These are phyloP conservation scores for Actinia tenebrosa DNA, from an alignment of 64 coral and sea anemone genomes.

Conservation along the genomic window DNA sequence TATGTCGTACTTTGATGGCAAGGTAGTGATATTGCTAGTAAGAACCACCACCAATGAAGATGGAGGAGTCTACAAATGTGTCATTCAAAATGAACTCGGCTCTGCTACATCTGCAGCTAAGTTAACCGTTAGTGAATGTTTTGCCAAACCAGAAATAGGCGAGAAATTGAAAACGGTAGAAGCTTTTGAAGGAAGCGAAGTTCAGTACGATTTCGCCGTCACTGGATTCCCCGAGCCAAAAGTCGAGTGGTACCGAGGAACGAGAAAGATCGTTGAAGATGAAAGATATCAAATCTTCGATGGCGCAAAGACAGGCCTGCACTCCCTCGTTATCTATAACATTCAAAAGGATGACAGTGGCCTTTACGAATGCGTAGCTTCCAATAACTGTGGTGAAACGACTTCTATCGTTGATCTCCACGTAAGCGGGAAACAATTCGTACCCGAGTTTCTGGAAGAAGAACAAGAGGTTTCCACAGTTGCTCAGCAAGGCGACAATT, in stretches of 20 bases:
- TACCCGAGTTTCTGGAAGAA: constrained; percentile 56
- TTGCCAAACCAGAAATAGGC: constrained; percentile 50
- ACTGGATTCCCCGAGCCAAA: constrained; percentile 41
- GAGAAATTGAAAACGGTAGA: constrained; percentile 54
- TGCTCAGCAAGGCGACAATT: constrained; percentile 35
- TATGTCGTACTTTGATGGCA: constrained; percentile 56
- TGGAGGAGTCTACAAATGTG: constrained; percentile 71
- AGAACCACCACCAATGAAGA: constrained; percentile 57
- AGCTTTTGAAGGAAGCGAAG: constrained; percentile 54
- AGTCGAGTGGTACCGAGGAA: constrained; percentile 66
- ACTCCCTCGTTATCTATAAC: constrained; percentile 35
- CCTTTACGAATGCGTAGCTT: constrained; percentile 53
- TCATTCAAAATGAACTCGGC: constrained; percentile 53
- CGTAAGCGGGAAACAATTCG: constrained; percentile 37
- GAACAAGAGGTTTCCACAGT: constrained; percentile 27
- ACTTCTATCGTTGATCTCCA: constrained; percentile 27
- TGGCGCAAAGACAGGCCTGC: constrained; percentile 15
- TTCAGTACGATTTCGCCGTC: constrained; percentile 39
- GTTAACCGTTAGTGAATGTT: constrained; percentile 51
- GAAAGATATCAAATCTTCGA: constrained; percentile 21
- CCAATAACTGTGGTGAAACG: constrained; percentile 46
- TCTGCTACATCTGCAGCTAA: constrained; percentile 34
- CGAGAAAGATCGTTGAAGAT: constrained; percentile 24
- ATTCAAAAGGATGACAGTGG: constrained; percentile 26
- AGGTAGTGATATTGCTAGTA: constrained; percentile 51